A percentile compares a stretch with the other conserved stretches of the same genome.
phyloP scores from a whole-genome alignment of 2,888 invertebrate species.

The Tineola bisselliella region DNA sequence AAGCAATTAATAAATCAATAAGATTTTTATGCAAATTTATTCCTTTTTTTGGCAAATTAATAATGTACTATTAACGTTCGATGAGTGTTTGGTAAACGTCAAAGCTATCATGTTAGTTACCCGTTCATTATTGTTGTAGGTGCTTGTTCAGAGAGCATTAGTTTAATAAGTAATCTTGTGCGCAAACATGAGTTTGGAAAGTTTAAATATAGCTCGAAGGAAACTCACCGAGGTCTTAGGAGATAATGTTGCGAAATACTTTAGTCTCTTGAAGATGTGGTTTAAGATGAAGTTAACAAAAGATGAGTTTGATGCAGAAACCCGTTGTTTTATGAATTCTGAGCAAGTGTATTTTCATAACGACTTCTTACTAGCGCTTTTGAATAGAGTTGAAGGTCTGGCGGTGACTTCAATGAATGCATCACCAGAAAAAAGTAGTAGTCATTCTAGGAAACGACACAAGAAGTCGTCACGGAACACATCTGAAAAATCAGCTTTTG shows the following conservation, averaged over 20 bases:
- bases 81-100: too few relatives aligned
- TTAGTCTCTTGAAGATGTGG: constrained; percentile 79
- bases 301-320: constrained; percentile 85
- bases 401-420: constrained; percentile 53
- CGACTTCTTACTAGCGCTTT: constrained; percentile 80
- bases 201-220: constrained; percentile 69
- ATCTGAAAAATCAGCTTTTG: constrained; percentile 69
- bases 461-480: constrained; percentile 62
- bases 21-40: too few relatives aligned
- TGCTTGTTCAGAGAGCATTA: too few relatives aligned
- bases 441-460: constrained; percentile 56
- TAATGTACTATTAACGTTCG: too few relatives aligned
- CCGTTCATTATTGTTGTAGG: too few relatives aligned
- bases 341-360: constrained; percentile 87
- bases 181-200: constrained; percentile 41
- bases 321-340: constrained; percentile 74
- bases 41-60: too few relatives aligned
- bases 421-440: constrained; percentile 49
- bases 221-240: constrained; percentile 72
- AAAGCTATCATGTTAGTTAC: too few relatives aligned
- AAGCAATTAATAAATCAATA: too few relatives aligned
- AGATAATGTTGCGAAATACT: constrained; percentile 76
- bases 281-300: constrained; percentile 79
- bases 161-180: too few relatives aligned
- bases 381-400: constrained; percentile 75